Percentiles rank a stretch among this genome's conserved stretches.
Conservation (phyloP, 2,797 vertebrate species). For the Mycteria americana region DNA sequence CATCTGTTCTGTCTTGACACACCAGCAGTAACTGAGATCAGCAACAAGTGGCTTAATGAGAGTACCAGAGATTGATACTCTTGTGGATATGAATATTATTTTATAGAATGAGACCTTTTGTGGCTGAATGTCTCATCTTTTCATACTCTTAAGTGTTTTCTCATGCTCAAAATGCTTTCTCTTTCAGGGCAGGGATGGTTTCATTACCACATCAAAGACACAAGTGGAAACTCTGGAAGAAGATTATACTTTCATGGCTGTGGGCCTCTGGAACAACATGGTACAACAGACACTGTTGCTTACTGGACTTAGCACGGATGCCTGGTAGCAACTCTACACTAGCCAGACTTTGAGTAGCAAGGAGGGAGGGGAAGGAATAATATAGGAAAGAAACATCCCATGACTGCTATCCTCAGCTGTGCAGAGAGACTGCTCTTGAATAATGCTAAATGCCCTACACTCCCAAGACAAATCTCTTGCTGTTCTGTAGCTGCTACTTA, state of each 20-base stretch:
- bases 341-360: neutral
- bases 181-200: slow-evolving; percentile 28
- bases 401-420: neutral
- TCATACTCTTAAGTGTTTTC: neutral
- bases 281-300: neutral
- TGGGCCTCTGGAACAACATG: slow-evolving; percentile 75
- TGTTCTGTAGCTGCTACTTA: neutral
- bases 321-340: neutral
- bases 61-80: neutral
- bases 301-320: neutral
- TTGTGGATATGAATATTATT: neutral
- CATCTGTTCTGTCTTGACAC: neutral
- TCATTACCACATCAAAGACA: neutral
- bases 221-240: neutral
- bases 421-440: neutral
- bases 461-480: neutral
- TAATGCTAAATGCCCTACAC: neutral
- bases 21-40: neutral
- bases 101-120: neutral
- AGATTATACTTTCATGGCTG: neutral
- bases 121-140: neutral
- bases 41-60: neutral
- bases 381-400: neutral
- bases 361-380: neutral
- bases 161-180: neutral